A percentile compares a stretch with the other conserved stretches of the same genome.
phyloP scores from a whole-genome alignment of 2,797 vertebrate genomes.

The Heliangelus exortis region DNA sequence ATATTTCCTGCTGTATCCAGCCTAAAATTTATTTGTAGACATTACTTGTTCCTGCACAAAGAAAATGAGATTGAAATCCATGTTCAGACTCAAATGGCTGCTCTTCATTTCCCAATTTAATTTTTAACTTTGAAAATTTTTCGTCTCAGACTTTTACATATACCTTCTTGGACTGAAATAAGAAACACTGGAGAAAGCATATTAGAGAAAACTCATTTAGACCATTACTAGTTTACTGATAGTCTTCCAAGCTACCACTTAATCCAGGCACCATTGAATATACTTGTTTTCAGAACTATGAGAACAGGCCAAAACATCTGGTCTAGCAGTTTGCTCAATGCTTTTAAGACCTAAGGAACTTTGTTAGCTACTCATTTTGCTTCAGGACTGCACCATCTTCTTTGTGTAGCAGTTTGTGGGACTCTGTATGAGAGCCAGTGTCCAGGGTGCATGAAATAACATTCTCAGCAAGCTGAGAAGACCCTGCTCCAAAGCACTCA shows the following conservation, averaged over 20 bases:
- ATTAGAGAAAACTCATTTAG: not conserved
- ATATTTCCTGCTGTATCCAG: not conserved
- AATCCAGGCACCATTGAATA: fast-evolving
- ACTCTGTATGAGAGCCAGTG: not conserved
- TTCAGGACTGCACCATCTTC: not conserved
- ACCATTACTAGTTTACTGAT: not conserved
- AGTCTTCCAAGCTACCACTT: not conserved
- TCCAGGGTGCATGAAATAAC: not conserved
- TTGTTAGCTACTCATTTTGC: not conserved
- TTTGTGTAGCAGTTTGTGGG: not conserved
- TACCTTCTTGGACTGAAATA: not conserved
- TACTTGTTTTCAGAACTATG: not conserved
- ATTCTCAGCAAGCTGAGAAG: not conserved
- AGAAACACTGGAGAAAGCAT: not conserved
- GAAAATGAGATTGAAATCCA: not conserved
- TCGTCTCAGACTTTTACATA: not conserved
- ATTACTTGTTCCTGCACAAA: not conserved
- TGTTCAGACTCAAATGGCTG: not conserved
- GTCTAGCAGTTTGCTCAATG: not conserved
- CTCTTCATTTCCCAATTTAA: not conserved
- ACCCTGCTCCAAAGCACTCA: not conserved
- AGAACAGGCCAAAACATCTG: not conserved
- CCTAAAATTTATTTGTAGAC: not conserved
- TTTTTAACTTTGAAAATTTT: not conserved
- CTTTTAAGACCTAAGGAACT: not conserved